Percentiles rank a stretch among this genome's conserved stretches.
phyloP scores from a whole-genome alignment of 2,888 invertebrate genomes.

The Tetropium fuscum region DNA sequence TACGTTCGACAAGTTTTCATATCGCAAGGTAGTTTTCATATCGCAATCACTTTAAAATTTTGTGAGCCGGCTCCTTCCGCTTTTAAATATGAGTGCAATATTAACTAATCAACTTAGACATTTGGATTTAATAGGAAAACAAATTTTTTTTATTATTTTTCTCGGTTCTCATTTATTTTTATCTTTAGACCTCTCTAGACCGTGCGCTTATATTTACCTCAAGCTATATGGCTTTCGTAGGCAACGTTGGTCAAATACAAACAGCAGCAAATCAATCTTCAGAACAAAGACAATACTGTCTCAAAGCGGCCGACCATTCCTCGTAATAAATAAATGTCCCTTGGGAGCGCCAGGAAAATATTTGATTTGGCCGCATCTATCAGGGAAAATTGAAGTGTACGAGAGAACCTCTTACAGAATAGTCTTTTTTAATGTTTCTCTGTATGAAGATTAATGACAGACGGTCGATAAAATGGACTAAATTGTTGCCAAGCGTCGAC shows the following conservation, averaged over 20 bases:
- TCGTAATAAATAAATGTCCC: conserved; percentile 35
- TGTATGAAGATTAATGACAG: conserved; percentile 48
- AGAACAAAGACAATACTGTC: conserved; percentile 14
- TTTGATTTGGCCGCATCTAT: conserved; percentile 40
- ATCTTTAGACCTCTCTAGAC: too few relatives aligned
- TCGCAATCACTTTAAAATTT: too few relatives aligned
- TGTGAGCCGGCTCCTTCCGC: too few relatives aligned
- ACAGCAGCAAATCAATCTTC: conserved; percentile 14
- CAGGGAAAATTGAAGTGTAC: conserved; percentile 42
- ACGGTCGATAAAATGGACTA: conserved; percentile 8
- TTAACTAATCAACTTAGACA: too few relatives aligned
- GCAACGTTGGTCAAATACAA: neutral
- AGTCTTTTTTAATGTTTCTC: conserved; percentile 43
- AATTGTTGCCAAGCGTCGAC: conserved; percentile 3
- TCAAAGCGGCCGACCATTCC: conserved; percentile 6
- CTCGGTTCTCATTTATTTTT: conserved; percentile 4
- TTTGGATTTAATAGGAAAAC: too few relatives aligned
- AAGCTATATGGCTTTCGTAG: too few relatives aligned
- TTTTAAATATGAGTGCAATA: too few relatives aligned
- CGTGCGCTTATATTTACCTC: too few relatives aligned
- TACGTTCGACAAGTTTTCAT: too few relatives aligned
- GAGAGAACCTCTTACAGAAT: conserved; percentile 40
- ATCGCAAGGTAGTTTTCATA: too few relatives aligned
- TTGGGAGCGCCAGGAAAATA: conserved; percentile 34
- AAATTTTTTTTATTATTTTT: too few relatives aligned